A percentile compares a stretch with the other conserved stretches of the same genome.
Evolutionary conservation across 1,140 invertebrate species (phyloP).

Genomic region (Zaprionus ornatus): DNA sequence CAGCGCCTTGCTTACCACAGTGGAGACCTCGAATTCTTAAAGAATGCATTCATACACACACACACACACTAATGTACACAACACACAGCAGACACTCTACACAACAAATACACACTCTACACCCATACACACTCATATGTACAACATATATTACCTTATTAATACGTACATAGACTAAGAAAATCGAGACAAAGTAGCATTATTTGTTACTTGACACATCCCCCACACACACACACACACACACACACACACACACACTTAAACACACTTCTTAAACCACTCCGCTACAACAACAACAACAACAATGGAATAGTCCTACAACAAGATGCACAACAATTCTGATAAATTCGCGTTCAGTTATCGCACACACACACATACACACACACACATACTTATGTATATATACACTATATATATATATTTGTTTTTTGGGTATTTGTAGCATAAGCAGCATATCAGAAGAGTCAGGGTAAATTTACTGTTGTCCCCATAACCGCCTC

Average conservation of each 20-base stretch:
- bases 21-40: slow-evolving; percentile 12
- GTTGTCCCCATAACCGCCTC: background rate
- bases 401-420: background rate
- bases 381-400: background rate
- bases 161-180: slow-evolving; percentile 5
- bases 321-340: slow-evolving; percentile 11
- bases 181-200: slow-evolving; percentile 11
- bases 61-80: background rate
- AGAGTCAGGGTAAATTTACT: slow-evolving; percentile 17
- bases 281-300: background rate
- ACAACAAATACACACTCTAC: background rate
- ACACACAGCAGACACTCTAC: background rate
- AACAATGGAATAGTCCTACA: slow-evolving; percentile 1
- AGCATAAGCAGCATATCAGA: background rate
- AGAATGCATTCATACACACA: background rate
- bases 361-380: background rate
- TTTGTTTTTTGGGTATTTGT: slow-evolving; percentile 24
- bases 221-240: background rate
- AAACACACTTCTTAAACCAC: background rate
- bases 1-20: slow-evolving; percentile 9
- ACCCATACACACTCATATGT: background rate
- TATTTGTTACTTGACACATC: background rate
- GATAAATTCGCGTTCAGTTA: slow-evolving; percentile 26
- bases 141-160: background rate
- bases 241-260: background rate